A percentile compares a stretch with the other conserved stretches of the same genome.
phyloP scores from a whole-genome alignment of 2,113 vertebrate species.

The Pollachius pollachius region DNA sequence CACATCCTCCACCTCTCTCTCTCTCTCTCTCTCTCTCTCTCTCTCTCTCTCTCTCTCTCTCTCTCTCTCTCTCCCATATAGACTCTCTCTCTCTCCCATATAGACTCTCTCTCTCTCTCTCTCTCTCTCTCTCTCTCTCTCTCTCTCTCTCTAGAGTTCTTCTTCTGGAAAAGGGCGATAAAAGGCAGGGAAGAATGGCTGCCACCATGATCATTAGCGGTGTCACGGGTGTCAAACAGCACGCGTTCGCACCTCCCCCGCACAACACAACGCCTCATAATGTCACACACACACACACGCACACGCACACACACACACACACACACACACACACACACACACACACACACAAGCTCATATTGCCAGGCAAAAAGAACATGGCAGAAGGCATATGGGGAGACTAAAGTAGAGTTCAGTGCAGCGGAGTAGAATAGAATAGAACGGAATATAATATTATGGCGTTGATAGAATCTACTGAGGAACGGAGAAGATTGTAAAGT shows the following conservation, averaged over 20 bases:
- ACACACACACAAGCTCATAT: not conserved
- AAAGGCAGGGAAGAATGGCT: slow-evolving; percentile 52
- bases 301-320: not conserved
- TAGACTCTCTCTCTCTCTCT: slow-evolving; percentile 1
- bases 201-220: slow-evolving; percentile 3
- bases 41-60: not conserved
- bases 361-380: not conserved
- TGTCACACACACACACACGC: not conserved
- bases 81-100: not conserved
- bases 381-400: too few species aligned
- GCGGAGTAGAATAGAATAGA: not conserved
- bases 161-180: slow-evolving; percentile 41
- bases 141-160: slow-evolving; percentile 13
- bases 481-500: too few species aligned
- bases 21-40: not conserved
- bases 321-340: not conserved
- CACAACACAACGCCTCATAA: not conserved
- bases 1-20: too few species aligned
- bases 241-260: not conserved
- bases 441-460: not conserved
- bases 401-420: not conserved
- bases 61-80: too few species aligned
- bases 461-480: too few species aligned
- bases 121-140: slow-evolving; percentile 4
- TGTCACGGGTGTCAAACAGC: not conserved